Percentiles rank a stretch among this genome's conserved stretches.
These are phyloP conservation scores for Manis crassicaudata DNA, from an alignment of 2,797 vertebrate species.

Conservation along the genomic window DNA sequence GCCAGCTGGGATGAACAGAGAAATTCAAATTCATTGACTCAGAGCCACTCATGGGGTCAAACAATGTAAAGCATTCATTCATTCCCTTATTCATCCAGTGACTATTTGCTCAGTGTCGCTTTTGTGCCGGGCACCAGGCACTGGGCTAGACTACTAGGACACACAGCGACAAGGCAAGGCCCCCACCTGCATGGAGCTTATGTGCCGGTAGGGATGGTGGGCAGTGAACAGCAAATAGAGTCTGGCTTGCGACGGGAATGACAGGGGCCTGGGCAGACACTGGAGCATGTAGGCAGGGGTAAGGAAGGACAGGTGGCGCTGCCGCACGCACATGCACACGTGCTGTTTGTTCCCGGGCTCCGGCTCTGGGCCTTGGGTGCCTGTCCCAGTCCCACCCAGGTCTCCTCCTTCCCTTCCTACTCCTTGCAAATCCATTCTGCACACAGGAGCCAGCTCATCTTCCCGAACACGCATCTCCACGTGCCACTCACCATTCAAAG, in stretches of 20 bases:
- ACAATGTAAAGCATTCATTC: neutral
- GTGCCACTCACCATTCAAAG: neutral
- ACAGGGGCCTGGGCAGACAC: neutral
- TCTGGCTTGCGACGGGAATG: neutral
- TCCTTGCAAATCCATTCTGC: neutral
- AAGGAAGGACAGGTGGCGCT: neutral
- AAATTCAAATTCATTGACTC: neutral
- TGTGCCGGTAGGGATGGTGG: neutral
- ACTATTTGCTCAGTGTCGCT: neutral
- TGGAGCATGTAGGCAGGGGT: neutral
- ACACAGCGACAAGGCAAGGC: neutral
- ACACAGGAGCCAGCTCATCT: neutral
- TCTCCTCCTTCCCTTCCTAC: neutral
- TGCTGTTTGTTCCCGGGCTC: neutral
- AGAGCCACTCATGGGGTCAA: neutral
- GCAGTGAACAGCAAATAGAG: no score
- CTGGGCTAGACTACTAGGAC: neutral
- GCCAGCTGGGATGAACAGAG: neutral
- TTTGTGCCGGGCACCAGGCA: neutral
- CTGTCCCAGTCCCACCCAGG: neutral
- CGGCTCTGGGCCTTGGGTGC: neutral
- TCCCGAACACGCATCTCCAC: neutral
- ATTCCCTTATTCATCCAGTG: no score
- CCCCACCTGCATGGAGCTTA: fast-evolving
- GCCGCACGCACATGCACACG: fast-evolving